Evolutionary conservation across 2,113 vertebrate genomes (phyloP).

Genomic region (Forbesichthys papilliferus): DNA sequence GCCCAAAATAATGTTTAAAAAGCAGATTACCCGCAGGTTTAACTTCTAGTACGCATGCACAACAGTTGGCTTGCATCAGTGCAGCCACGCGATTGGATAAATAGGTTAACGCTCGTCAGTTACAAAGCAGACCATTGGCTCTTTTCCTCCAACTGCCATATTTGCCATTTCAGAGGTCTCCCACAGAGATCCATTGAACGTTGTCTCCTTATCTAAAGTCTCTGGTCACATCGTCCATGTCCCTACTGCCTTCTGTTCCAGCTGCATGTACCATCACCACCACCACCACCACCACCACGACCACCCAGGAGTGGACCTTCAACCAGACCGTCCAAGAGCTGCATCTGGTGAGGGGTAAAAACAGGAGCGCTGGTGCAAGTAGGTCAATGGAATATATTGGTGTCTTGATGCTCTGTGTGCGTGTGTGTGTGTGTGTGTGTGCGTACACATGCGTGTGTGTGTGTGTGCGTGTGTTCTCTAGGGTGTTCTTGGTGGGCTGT

Average conservation of each 20-base stretch:
- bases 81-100: no score
- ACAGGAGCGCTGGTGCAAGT: no score
- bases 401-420: constrained; percentile 1
- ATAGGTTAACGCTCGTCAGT: no score
- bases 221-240: not conserved
- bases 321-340: constrained; percentile 88
- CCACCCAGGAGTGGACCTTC: constrained; percentile 94
- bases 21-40: no score
- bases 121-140: no score
- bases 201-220: not conserved
- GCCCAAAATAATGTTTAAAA: no score
- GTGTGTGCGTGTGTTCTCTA: constrained; percentile 51
- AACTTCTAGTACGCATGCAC: no score
- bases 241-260: constrained; percentile 42
- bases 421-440: not conserved
- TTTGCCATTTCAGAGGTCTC: no score
- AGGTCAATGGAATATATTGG: not conserved
- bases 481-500: constrained; percentile 88
- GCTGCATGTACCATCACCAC: constrained; percentile 82
- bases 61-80: no score
- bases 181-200: no score
- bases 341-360: constrained; percentile 79
- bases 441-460: not conserved
- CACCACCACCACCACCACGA: no score
- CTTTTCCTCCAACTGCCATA: no score